A percentile compares a stretch with the other conserved stretches of the same genome.
Conservation (phyloP, 2,113 vertebrate species). For the Crocuta crocuta region DNA sequence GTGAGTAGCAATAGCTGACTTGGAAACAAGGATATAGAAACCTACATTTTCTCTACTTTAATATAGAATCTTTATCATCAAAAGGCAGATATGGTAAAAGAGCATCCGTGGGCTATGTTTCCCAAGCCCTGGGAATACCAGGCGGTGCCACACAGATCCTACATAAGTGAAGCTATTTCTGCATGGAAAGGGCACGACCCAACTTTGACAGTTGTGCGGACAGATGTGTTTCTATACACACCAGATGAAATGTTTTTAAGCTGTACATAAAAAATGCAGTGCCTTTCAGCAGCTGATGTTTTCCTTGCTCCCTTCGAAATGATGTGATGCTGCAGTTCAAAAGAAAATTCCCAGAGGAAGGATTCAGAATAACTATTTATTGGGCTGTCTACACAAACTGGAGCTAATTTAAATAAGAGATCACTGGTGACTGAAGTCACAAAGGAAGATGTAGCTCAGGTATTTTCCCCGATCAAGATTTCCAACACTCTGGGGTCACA, state of each 20-base stretch:
- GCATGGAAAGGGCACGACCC: neutral
- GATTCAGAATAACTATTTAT: conserved; percentile 75
- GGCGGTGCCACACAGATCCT: accelerated
- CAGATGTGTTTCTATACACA: conserved; percentile 40
- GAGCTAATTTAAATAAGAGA: conserved; percentile 57
- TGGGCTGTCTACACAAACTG: conserved; percentile 44
- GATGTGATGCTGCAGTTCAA: conserved; percentile 62
- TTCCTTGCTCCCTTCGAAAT: conserved; percentile 71
- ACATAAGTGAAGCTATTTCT: neutral
- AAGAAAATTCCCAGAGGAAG: conserved; percentile 70
- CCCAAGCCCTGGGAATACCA: neutral
- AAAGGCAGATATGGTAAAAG: neutral
- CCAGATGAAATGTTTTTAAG: conserved; percentile 49
- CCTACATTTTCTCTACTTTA: conserved; percentile 48
- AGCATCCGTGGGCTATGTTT: neutral
- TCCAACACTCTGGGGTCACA: neutral
- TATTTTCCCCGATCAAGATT: neutral
- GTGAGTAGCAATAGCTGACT: neutral
- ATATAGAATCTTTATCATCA: neutral
- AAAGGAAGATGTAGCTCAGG: neutral
- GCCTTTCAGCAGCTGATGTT: conserved; percentile 42
- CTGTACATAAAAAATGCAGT: conserved; percentile 66
- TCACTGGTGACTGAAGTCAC: conserved; percentile 29
- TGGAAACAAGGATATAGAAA: conserved; percentile 34
- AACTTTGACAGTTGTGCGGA: conserved; percentile 27